Evolutionary conservation across 2,888 invertebrate species (phyloP), one percentile per base, ranked within the genome.

Genomic region (Branchinecta sandiegonensis): DNA sequence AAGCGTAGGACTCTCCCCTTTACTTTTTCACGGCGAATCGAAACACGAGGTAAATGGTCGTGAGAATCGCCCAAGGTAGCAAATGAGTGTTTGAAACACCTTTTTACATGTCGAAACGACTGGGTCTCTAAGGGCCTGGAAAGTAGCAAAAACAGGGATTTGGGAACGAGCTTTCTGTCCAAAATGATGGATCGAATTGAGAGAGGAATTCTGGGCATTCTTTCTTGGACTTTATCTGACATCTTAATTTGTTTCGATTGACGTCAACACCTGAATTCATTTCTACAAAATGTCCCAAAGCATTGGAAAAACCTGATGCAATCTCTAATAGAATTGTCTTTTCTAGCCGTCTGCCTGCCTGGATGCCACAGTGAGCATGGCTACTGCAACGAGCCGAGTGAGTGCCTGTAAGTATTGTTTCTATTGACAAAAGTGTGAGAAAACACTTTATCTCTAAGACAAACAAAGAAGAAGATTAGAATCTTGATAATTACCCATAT

Each of bases 341-440:
- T 88, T 86, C 74, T 83, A 95, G 95, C 95, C 76, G 86, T 88
- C 76, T 96, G 96, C 82, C 82, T 88, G 80, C 86, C 89, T 77
- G 94, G 94, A 79, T 96, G 96, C 83, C 87, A 91, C 81, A 83
- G 86, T 74, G 85, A 86, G 77, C 90, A 94, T 81, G 95, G 95
- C 77, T 86, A 86, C 81, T 96, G 95, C 83, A 85, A 84, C 77
- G 85, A 85, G 79, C 95, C 96, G 77, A 89, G 90, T 83, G 90
- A 94, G 81, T 96, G 96, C 92, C 84, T 85, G 94, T 94, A 85
- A 93, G 94, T 93, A 71, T 56, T 56, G 23, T 56, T 56, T 56
- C 63, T 56, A 23, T n/a, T 56, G 11, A 56, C 14, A 56, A 56
- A 56, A 56, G n/a, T 56, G 23, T 17, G 23, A 17, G 63, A n/a